Evolutionary conservation across 2,113 vertebrate genomes (phyloP).

Genomic region (Dascyllus trimaculatus): DNA sequence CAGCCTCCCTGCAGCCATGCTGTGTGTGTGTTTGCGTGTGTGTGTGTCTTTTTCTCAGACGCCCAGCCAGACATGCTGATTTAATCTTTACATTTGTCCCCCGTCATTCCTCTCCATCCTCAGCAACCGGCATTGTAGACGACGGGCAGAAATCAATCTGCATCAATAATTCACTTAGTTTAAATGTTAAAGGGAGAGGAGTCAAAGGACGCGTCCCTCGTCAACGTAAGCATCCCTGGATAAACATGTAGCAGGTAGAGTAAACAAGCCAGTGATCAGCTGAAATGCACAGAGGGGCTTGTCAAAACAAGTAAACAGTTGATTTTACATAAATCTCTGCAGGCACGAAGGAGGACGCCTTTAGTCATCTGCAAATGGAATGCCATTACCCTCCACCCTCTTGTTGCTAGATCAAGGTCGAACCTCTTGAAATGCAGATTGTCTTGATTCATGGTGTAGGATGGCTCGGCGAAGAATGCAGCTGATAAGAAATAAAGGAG

Average conservation of each 20-base stretch:
- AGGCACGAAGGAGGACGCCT: constrained; percentile 30
- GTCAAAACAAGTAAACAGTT: constrained; percentile 37
- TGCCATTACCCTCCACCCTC: constrained; percentile 46
- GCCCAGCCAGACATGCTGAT: neutral
- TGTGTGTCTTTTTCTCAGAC: constrained; percentile 1
- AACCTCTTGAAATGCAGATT: constrained; percentile 62
- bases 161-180: constrained; percentile 37
- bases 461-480: constrained; percentile 38
- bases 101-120: neutral
- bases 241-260: constrained; percentile 34
- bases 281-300: constrained; percentile 12
- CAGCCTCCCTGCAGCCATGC: constrained; percentile 29
- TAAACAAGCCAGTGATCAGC: constrained; percentile 12
- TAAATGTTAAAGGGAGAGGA: constrained; percentile 15
- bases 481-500: constrained; percentile 45
- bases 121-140: constrained; percentile 3
- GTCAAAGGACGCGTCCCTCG: constrained; percentile 16
- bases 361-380: constrained; percentile 49
- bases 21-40: constrained; percentile 20
- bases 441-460: constrained; percentile 31
- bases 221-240: neutral
- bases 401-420: constrained; percentile 54
- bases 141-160: constrained; percentile 27
- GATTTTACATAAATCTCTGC: constrained; percentile 59
- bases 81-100: neutral